These are phyloP conservation scores for Trachops cirrhosus DNA, from an alignment of 2,797 vertebrate genomes.

Conservation along the genomic window DNA sequence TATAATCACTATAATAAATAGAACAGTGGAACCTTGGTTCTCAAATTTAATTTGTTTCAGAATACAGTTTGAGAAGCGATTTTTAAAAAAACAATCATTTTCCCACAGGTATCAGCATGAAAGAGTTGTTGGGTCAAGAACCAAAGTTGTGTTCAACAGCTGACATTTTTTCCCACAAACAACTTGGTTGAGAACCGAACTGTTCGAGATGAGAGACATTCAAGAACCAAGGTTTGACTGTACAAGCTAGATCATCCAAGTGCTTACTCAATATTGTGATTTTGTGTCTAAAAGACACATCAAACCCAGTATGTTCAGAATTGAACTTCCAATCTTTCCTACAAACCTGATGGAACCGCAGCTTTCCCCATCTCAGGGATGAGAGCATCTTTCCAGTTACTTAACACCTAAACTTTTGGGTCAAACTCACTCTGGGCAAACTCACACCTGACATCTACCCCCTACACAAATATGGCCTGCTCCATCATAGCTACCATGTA, in stretches of 20 bases:
- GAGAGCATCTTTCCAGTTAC: background rate
- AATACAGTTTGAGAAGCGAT: too few relatives aligned
- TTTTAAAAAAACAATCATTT: too few relatives aligned
- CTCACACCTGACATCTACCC: background rate
- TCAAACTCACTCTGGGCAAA: background rate
- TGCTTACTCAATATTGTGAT: background rate
- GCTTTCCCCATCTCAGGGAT: background rate
- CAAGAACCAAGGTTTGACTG: too few relatives aligned
- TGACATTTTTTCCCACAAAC: too few relatives aligned
- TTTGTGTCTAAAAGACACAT: background rate
- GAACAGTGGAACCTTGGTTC: too few relatives aligned
- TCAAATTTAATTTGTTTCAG: too few relatives aligned
- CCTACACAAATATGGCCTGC: background rate
- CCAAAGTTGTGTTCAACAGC: too few relatives aligned
- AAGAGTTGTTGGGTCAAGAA: too few relatives aligned
- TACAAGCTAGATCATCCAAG: background rate
- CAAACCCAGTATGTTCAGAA: background rate
- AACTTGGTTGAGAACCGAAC: too few relatives aligned
- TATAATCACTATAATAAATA: background rate
- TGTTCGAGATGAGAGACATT: too few relatives aligned
- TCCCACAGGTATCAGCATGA: too few relatives aligned
- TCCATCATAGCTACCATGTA: background rate
- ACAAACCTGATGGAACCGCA: background rate
- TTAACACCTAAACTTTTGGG: background rate
- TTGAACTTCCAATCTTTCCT: background rate